phyloP scores from a whole-genome alignment of 2,113 vertebrate species.

The Nerophis lumbriciformis region DNA sequence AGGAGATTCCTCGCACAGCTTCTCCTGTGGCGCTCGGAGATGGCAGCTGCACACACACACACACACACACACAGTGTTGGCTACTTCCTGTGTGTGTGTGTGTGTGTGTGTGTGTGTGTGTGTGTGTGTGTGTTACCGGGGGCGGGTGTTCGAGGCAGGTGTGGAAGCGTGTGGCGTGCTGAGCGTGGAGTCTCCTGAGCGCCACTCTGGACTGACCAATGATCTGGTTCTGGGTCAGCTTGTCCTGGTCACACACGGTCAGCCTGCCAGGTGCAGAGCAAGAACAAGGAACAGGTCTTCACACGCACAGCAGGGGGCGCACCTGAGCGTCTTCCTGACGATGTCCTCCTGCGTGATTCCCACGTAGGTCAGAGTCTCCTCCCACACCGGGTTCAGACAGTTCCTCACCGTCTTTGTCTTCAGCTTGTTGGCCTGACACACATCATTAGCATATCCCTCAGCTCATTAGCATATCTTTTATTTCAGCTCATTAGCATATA shows the following conservation, averaged over 20 bases:
- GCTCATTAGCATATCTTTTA: too few relatives aligned
- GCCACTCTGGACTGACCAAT: constrained; percentile 83
- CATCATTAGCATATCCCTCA: background rate
- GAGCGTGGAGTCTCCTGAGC: constrained; percentile 77
- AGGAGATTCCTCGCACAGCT: constrained; percentile 82
- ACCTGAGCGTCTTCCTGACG: constrained; percentile 83
- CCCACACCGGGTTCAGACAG: constrained; percentile 83
- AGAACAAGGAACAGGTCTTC: too few relatives aligned
- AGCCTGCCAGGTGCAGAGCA: constrained; percentile 62
- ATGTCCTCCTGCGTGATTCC: constrained; percentile 85
- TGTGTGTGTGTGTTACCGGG: constrained; percentile 56
- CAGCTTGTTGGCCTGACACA: constrained; percentile 80
- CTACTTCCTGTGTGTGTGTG: constrained; percentile 4
- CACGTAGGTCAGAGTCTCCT: constrained; percentile 78
- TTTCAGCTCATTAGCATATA: too few relatives aligned
- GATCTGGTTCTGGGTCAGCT: constrained; percentile 85
- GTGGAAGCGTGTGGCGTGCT: constrained; percentile 81
- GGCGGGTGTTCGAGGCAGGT: constrained; percentile 82
- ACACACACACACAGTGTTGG: background rate
- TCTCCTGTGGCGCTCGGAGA: constrained; percentile 82
- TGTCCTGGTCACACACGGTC: constrained; percentile 85
- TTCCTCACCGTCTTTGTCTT: constrained; percentile 84
- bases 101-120: constrained; percentile 12
- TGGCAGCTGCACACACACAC: constrained; percentile 64
- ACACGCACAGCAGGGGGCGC: constrained; percentile 1